Conservation (phyloP, 2,888 invertebrate genomes). For the Diploptera punctata region DNA sequence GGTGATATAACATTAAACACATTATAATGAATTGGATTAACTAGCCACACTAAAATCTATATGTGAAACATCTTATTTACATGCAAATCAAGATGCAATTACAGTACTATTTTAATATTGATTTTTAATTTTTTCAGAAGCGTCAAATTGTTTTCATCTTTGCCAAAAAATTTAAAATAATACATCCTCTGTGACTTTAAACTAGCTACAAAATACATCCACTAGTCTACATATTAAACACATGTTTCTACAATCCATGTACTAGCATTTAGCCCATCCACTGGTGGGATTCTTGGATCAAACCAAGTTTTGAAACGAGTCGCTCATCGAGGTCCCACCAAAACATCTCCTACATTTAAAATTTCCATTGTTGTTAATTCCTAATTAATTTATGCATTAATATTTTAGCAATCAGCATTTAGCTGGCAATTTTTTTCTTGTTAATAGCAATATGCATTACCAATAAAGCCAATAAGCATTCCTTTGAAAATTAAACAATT, state of each 20-base stretch:
- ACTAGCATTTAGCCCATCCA: neutral
- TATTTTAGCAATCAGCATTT: too few relatives aligned
- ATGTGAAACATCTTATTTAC: constrained; percentile 30
- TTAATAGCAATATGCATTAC: too few relatives aligned
- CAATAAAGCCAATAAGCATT: too few relatives aligned
- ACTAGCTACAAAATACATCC: constrained; percentile 35
- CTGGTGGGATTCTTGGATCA: too few relatives aligned
- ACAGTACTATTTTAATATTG: constrained; percentile 8
- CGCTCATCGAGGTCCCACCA: too few relatives aligned
- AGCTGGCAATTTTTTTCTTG: too few relatives aligned
- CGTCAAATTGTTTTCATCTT: neutral
- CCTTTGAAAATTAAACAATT: too few relatives aligned
- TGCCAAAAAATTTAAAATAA: neutral
- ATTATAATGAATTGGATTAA: too few relatives aligned
- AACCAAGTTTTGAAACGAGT: too few relatives aligned
- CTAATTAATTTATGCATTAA: neutral
- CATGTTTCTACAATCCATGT: neutral
- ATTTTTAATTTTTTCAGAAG: neutral
- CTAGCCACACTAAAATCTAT: constrained; percentile 17
- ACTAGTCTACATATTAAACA: constrained; percentile 30
- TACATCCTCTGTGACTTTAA: constrained; percentile 38
- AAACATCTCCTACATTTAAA: constrained; percentile 17
- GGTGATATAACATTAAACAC: too few relatives aligned
- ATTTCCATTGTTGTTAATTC: neutral
- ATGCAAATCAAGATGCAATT: constrained; percentile 37